These are phyloP conservation scores for Alcedo atthis DNA, from an alignment of 2,797 vertebrate genomes.

Conservation along the genomic window DNA sequence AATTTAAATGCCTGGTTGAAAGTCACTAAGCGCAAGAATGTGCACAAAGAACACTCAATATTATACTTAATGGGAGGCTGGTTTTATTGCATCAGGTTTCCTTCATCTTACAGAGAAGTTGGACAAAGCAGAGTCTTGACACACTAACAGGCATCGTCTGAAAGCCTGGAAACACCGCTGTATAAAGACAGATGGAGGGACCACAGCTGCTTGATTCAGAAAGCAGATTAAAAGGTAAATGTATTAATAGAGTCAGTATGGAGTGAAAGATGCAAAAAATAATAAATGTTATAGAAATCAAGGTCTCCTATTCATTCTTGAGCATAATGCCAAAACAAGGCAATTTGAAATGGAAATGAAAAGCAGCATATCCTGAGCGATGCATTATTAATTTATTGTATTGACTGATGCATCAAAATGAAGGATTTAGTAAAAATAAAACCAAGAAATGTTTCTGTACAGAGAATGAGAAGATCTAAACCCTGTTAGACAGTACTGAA, in stretches of 20 bases:
- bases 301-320: conserved; percentile 36
- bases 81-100: not conserved
- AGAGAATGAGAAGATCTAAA: conserved; percentile 1
- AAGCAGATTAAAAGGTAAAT: not conserved
- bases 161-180: not conserved
- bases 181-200: not conserved
- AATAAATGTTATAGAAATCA: conserved; percentile 37
- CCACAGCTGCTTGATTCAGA: conserved; percentile 47
- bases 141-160: not conserved
- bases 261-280: conserved; percentile 13
- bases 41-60: not conserved
- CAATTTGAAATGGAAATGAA: conserved; percentile 35
- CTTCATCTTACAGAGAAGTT: not conserved
- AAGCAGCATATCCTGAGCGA: not conserved
- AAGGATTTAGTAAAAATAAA: conserved; percentile 41
- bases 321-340: conserved; percentile 22
- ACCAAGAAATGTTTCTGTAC: not conserved
- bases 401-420: conserved; percentile 4
- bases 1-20: not conserved
- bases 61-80: not conserved
- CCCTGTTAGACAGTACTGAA: not conserved
- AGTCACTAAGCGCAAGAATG: not conserved
- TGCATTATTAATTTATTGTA: conserved; percentile 30
- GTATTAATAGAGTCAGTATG: conserved; percentile 16
- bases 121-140: not conserved